Conservation (phyloP, 2,113 vertebrate genomes). For the Ellobius talpinus region DNA sequence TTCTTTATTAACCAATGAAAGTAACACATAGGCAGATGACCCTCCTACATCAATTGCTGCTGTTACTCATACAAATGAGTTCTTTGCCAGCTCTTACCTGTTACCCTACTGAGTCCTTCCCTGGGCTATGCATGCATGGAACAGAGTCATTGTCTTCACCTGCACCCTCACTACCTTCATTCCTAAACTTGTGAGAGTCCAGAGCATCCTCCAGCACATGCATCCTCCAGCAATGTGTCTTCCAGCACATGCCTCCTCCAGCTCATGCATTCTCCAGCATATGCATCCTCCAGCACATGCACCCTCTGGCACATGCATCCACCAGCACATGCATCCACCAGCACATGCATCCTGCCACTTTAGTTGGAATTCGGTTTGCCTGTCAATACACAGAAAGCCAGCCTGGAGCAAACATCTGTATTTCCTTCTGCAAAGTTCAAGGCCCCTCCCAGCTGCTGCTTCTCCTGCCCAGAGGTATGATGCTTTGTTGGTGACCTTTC, state of each 20-base stretch:
- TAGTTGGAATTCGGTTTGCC: slow-evolving; percentile 32
- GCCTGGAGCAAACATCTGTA: neutral
- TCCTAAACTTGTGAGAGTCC: no score
- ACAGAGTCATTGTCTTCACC: neutral
- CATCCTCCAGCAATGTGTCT: neutral
- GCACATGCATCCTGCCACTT: neutral
- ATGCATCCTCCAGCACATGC: neutral
- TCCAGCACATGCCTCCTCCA: neutral
- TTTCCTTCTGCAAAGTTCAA: neutral
- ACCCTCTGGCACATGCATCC: neutral
- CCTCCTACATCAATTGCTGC: no score
- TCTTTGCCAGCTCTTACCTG: neutral
- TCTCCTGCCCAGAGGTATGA: neutral
- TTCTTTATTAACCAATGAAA: no score
- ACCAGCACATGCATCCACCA: neutral
- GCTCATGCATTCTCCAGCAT: neutral
- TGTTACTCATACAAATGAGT: neutral
- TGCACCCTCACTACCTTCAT: no score
- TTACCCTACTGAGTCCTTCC: neutral
- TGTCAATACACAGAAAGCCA: slow-evolving; percentile 8
- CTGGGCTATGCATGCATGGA: fast-evolving
- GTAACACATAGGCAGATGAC: no score
- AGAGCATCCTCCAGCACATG: neutral
- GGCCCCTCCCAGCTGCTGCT: neutral
- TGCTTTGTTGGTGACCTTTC: neutral